phyloP scores from a whole-genome alignment of 2,888 invertebrate species.

The Monopis laevigella region DNA sequence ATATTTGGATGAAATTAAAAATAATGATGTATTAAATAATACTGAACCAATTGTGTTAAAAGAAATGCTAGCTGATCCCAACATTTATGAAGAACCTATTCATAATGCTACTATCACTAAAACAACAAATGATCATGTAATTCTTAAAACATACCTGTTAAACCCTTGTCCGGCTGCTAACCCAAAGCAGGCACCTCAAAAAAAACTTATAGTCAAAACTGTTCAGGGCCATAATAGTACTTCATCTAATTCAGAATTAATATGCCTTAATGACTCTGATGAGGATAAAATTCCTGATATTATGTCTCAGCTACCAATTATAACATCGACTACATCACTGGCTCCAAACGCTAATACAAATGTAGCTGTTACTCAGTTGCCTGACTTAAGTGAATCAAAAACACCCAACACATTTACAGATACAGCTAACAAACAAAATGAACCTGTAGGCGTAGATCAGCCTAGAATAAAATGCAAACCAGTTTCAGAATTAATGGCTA shows the following conservation, averaged over 20 bases:
- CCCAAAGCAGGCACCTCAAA: constrained; percentile 48
- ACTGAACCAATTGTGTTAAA: neutral
- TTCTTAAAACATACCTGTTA: constrained; percentile 21
- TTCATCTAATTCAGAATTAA: neutral
- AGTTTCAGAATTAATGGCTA: constrained; percentile 42
- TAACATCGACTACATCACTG: constrained; percentile 41
- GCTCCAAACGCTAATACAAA: constrained; percentile 17
- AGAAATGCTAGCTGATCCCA: neutral
- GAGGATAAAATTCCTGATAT: neutral
- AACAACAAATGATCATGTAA: too few species aligned
- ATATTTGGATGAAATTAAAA: too few species aligned
- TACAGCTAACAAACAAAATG: neutral
- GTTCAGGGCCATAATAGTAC: neutral
- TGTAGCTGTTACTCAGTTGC: neutral
- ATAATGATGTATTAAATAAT: neutral
- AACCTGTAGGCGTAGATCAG: neutral
- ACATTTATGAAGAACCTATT: too few species aligned
- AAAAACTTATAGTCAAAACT: constrained; percentile 11
- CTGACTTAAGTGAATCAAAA: neutral
- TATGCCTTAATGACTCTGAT: constrained; percentile 7
- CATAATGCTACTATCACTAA: too few species aligned
- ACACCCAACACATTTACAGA: neutral
- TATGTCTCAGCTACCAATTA: constrained; percentile 27
- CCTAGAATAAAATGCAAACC: constrained; percentile 55
- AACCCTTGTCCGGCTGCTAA: constrained; percentile 46